Conservation (phyloP, 2,888 invertebrate species). For the Drosophila mercatorum region DNA sequence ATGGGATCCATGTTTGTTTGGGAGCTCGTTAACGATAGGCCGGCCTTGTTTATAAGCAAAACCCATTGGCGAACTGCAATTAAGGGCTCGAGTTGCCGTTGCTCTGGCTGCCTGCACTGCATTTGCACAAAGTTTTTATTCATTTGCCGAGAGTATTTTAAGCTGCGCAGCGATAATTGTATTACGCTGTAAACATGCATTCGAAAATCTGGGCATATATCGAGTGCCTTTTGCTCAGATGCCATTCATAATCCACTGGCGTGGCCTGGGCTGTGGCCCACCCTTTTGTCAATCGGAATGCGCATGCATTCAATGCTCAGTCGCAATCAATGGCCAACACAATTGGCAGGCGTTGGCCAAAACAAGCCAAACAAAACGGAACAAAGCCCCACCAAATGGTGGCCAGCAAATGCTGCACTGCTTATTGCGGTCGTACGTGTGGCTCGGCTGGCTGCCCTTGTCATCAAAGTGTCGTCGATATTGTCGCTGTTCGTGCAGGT, state of each 20-base stretch:
- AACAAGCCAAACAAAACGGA: conserved; percentile 31
- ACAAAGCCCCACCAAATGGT: conserved; percentile 45
- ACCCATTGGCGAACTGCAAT: conserved; percentile 39
- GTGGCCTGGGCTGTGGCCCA: not conserved
- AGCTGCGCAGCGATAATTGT: conserved; percentile 33
- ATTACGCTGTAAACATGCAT: conserved; percentile 23
- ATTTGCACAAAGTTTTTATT: conserved; percentile 41
- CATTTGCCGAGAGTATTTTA: conserved; percentile 22
- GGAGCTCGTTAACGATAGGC: conserved; percentile 38
- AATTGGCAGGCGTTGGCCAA: conserved; percentile 58
- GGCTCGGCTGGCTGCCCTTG: conserved; percentile 2
- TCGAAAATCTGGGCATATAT: conserved; percentile 22
- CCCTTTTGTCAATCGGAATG: not conserved
- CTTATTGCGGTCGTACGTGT: conserved; percentile 45
- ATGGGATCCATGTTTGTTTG: conserved; percentile 41
- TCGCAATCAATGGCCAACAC: conserved; percentile 42
- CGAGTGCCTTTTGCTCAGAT: conserved; percentile 22
- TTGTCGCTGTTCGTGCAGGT: conserved; percentile 7
- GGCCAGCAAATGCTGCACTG: conserved; percentile 17
- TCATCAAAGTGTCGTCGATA: conserved; percentile 18
- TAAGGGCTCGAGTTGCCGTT: conserved; percentile 34
- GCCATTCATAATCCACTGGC: conserved; percentile 30
- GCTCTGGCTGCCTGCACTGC: conserved; percentile 6
- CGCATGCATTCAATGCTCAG: not conserved
- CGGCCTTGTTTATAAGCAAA: conserved; percentile 27